phyloP scores from a whole-genome alignment of 2,797 vertebrate genomes.

The Pipistrellus pygmaeus region DNA sequence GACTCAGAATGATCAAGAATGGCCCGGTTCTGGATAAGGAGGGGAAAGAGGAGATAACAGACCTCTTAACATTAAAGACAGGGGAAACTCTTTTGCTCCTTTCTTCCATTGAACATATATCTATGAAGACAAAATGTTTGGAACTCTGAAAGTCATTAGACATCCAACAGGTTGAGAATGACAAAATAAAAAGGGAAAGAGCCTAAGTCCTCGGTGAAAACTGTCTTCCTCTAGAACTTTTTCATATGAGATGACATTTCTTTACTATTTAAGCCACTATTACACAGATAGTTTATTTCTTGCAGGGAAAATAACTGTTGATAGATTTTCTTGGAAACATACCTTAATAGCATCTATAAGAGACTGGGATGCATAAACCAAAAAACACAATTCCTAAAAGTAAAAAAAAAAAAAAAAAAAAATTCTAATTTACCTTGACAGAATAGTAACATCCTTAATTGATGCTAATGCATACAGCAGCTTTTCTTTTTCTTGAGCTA shows the following conservation, averaged over 20 bases:
- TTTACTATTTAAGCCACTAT: not conserved
- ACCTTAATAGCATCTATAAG: slow-evolving; percentile 8
- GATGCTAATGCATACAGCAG: slow-evolving; percentile 96
- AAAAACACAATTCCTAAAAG: not conserved
- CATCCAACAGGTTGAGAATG: not conserved
- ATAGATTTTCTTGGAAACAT: not conserved
- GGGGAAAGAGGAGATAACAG: not conserved
- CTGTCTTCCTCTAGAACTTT: not conserved
- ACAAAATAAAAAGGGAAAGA: not conserved
- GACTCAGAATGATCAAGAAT: not conserved
- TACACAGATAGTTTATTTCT: slow-evolving; percentile 16
- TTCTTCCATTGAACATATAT: not conserved
- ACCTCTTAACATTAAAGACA: not conserved
- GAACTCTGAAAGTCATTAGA: not conserved
- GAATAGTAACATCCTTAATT: slow-evolving; percentile 89
- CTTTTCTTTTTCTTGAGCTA: slow-evolving; percentile 99
- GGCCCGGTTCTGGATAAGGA: not conserved
- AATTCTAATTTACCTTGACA: slow-evolving; percentile 88
- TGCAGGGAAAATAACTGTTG: not conserved
- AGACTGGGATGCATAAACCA: not conserved
- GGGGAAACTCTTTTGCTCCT: not conserved
- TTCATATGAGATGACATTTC: not conserved
- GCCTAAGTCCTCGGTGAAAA: not conserved
- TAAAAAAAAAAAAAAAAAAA: too few relatives aligned
- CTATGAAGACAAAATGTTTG: not conserved